Conservation (phyloP, 2,113 vertebrate species). For the Sula dactylatra region DNA sequence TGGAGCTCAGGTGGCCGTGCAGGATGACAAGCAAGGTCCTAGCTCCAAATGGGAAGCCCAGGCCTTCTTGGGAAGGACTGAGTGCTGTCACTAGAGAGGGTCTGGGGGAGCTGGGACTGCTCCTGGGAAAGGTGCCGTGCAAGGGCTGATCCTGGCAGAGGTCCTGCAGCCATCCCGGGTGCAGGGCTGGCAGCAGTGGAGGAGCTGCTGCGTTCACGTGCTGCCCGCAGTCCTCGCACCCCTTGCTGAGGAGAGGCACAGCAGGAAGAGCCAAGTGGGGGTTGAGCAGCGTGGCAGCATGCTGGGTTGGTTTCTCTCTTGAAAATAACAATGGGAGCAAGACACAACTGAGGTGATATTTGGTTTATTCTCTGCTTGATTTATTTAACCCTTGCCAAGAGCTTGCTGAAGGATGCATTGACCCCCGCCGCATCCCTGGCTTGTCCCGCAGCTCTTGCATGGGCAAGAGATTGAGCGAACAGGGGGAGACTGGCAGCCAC, state of each 20-base stretch:
- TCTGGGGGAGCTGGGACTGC: neutral
- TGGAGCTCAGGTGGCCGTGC: neutral
- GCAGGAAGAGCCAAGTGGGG: fast-evolving
- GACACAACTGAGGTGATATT: neutral
- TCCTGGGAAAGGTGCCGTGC: neutral
- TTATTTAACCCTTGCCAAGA: neutral
- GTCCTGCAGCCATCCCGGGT: neutral
- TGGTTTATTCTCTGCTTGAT: neutral
- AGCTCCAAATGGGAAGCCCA: neutral
- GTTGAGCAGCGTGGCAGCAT: neutral
- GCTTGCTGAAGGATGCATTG: neutral
- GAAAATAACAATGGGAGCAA: neutral
- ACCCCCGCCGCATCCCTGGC: neutral
- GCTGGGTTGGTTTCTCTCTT: neutral
- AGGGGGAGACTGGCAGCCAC: neutral
- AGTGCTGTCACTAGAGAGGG: neutral
- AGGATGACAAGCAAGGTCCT: neutral
- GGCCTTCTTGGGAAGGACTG: neutral
- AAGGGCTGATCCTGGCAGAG: neutral
- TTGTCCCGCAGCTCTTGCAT: neutral
- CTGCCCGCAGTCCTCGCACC: neutral
- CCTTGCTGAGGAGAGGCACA: neutral
- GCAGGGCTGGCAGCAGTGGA: neutral
- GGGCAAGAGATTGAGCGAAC: neutral
- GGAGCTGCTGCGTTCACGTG: neutral